phyloP scores from a whole-genome alignment of 2,888 invertebrate genomes.

The Antheraea assamensis region DNA sequence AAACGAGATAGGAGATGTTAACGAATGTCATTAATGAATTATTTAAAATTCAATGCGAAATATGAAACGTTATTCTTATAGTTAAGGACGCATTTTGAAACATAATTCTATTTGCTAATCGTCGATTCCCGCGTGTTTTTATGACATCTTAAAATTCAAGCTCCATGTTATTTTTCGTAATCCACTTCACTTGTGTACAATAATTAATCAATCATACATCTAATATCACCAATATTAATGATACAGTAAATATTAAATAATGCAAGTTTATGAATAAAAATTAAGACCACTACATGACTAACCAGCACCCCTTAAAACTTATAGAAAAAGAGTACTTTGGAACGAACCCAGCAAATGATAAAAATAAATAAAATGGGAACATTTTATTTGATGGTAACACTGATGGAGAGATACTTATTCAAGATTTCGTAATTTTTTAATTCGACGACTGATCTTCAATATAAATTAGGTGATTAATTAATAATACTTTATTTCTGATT shows the following conservation, averaged over 20 bases:
- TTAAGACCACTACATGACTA: too few species aligned
- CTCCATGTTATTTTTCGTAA: too few species aligned
- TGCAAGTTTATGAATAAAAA: too few species aligned
- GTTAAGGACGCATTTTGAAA: too few species aligned
- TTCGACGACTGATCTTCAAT: not conserved
- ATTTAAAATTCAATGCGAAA: not conserved
- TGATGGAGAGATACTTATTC: not conserved
- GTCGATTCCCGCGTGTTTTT: too few species aligned
- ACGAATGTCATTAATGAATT: constrained; percentile 54
- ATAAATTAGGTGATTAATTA: not conserved
- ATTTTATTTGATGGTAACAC: not conserved
- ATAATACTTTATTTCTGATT: not conserved
- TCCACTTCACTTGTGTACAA: too few species aligned
- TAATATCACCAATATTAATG: too few species aligned
- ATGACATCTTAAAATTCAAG: too few species aligned
- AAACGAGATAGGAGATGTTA: constrained; percentile 49
- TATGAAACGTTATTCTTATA: constrained; percentile 18
- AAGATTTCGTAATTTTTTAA: not conserved
- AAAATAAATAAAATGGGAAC: not conserved
- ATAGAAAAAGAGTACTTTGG: not conserved
- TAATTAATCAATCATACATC: too few species aligned
- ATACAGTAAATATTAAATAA: too few species aligned
- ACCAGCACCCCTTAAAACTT: too few species aligned
- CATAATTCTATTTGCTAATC: too few species aligned
- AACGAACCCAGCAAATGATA: not conserved